A percentile compares a stretch with the other conserved stretches of the same genome.
These are phyloP conservation scores for Brachypodius melanocephalos DNA, from an alignment of 2,113 vertebrate genomes.

Conservation along the genomic window DNA sequence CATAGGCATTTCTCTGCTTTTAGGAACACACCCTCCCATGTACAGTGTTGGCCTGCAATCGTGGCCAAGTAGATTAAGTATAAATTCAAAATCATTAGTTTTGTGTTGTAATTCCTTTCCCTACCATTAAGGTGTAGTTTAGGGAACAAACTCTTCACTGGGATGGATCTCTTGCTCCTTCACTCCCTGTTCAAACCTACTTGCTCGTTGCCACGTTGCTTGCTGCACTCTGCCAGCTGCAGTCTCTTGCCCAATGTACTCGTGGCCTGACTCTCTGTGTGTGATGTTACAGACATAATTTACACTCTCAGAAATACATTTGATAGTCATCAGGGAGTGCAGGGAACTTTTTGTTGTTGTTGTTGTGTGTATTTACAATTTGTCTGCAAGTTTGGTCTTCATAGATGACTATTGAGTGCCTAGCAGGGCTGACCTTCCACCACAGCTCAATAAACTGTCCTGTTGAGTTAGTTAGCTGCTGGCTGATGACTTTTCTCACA, in stretches of 20 bases:
- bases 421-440: neutral
- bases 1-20: neutral
- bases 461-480: neutral
- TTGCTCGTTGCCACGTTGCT: neutral
- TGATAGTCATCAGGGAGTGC: neutral
- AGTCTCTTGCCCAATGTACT: neutral
- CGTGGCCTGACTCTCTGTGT: neutral
- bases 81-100: neutral
- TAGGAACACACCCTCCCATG: neutral
- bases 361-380: neutral
- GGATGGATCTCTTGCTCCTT: neutral
- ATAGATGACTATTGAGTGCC: neutral
- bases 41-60: neutral
- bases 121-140: neutral
- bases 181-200: neutral
- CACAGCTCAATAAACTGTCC: neutral
- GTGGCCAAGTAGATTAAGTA: neutral
- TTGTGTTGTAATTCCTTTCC: neutral
- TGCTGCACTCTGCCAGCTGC: neutral
- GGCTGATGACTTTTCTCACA: neutral
- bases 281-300: neutral
- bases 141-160: neutral
- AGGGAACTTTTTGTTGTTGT: neutral
- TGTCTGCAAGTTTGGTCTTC: neutral
- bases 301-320: neutral